Evolutionary conservation across 2,797 vertebrate species (phyloP).

Genomic region (Takifugu rubripes): DNA sequence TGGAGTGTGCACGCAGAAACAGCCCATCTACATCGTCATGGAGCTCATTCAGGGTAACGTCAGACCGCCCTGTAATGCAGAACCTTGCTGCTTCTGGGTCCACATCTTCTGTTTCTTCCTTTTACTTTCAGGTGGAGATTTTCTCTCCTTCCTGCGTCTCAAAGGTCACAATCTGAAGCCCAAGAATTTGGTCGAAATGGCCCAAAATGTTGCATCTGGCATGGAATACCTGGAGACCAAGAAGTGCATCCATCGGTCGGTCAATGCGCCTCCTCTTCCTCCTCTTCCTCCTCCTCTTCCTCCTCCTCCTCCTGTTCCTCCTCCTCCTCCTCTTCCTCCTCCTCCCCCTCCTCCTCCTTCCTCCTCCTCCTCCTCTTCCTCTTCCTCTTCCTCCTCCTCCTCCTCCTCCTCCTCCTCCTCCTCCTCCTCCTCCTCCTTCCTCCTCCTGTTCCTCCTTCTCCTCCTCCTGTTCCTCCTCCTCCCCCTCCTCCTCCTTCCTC

Average conservation of each 20-base stretch:
- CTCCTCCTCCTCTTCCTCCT: too few relatives aligned
- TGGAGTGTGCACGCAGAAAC: conserved; percentile 93
- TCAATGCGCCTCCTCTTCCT: neutral
- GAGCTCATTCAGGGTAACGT: conserved; percentile 87
- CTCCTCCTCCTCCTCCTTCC: too few relatives aligned
- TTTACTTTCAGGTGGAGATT: conserved; percentile 86
- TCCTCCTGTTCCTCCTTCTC: too few relatives aligned
- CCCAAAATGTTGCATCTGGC: conserved; percentile 84
- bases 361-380: too few relatives aligned
- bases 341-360: too few relatives aligned
- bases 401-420: too few relatives aligned
- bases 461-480: too few relatives aligned
- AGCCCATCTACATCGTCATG: conserved; percentile 98
- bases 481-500: too few relatives aligned
- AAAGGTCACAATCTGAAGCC: conserved; percentile 76
- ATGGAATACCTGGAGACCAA: conserved; percentile 95
- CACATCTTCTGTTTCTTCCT: conserved; percentile 12
- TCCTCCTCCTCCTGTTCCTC: too few relatives aligned
- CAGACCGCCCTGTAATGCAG: conserved; percentile 1
- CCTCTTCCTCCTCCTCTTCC: too few relatives aligned
- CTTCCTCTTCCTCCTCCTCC: too few relatives aligned
- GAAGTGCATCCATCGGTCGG: conserved; percentile 93
- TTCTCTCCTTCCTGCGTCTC: conserved; percentile 85
- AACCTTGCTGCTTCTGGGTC: neutral
- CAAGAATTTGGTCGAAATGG: conserved; percentile 87